phyloP scores from a whole-genome alignment of 2,888 invertebrate species.

The Sussaba pulchella region DNA sequence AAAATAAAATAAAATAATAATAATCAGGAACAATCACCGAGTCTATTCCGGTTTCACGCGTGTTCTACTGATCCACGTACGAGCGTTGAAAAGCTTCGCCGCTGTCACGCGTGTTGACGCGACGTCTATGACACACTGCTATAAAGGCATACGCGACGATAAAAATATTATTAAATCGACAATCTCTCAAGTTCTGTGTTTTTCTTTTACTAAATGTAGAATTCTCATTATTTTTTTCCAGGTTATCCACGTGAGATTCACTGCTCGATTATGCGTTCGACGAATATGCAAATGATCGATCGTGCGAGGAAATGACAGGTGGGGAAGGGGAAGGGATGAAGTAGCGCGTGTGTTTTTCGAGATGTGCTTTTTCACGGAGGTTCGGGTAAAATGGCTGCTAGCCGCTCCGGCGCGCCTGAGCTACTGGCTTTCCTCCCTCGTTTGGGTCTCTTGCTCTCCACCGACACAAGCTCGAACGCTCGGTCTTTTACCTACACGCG shows the following conservation, averaged over 20 bases:
- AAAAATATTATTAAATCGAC: neutral
- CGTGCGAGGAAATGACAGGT: slow-evolving; percentile 11
- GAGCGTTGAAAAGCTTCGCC: neutral
- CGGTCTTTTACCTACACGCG: slow-evolving; percentile 8
- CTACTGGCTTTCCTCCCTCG: slow-evolving; percentile 84
- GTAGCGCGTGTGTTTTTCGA: slow-evolving; percentile 20
- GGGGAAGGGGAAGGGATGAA: neutral
- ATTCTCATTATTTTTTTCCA: neutral
- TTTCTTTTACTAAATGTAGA: too few species aligned
- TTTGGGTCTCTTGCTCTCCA: slow-evolving; percentile 77
- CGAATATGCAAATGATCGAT: neutral
- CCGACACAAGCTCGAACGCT: slow-evolving; percentile 59
- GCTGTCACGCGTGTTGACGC: neutral
- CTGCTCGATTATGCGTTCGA: neutral
- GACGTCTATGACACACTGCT: neutral
- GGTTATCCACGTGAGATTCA: neutral
- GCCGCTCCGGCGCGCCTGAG: slow-evolving; percentile 83
- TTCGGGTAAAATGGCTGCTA: slow-evolving; percentile 83
- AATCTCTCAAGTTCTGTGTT: neutral
- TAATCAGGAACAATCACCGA: neutral
- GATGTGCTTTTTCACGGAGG: slow-evolving; percentile 75
- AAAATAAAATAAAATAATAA: too few species aligned
- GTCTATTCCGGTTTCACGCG: neutral
- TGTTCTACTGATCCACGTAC: neutral
- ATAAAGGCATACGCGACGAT: neutral